Conservation (phyloP, 2,113 vertebrate genomes). For the Ondatra zibethicus region DNA sequence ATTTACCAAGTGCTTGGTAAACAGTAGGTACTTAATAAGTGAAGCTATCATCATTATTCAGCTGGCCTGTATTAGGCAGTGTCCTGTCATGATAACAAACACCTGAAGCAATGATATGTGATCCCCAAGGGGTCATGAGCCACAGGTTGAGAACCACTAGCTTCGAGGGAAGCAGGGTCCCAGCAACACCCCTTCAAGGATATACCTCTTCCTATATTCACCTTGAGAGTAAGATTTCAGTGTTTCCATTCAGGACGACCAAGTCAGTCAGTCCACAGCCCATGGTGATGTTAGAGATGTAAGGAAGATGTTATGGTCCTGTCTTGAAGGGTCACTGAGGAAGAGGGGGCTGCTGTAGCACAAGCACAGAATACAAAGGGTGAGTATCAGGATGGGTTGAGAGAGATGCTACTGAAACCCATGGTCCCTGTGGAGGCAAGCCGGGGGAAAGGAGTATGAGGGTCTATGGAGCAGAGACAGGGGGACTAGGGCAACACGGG, state of each 20-base stretch:
- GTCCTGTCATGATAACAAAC: not conserved
- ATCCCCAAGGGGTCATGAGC: not conserved
- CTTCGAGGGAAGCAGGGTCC: not conserved
- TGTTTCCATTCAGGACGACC: not conserved
- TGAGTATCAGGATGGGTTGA: not conserved
- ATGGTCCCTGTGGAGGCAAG: not conserved
- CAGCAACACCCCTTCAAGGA: not conserved
- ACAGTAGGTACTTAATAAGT: not conserved
- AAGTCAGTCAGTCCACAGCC: not conserved
- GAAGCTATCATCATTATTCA: not conserved
- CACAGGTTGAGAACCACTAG: not conserved
- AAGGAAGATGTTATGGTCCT: not conserved
- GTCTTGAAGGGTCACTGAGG: accelerated
- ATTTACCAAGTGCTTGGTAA: not conserved
- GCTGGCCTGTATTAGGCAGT: not conserved
- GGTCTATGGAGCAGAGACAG: too few species aligned
- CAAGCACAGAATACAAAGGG: not conserved
- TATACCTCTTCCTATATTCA: not conserved
- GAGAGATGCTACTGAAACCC: not conserved
- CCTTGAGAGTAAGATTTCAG: not conserved
- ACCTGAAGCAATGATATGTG: not conserved
- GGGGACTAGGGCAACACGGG: not conserved
- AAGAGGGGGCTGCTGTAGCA: accelerated
- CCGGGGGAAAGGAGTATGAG: not conserved
- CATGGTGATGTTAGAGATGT: not conserved